These are phyloP conservation scores for Myripristis jacobus DNA, from an alignment of 2,797 vertebrate genomes.

Conservation along the genomic window DNA sequence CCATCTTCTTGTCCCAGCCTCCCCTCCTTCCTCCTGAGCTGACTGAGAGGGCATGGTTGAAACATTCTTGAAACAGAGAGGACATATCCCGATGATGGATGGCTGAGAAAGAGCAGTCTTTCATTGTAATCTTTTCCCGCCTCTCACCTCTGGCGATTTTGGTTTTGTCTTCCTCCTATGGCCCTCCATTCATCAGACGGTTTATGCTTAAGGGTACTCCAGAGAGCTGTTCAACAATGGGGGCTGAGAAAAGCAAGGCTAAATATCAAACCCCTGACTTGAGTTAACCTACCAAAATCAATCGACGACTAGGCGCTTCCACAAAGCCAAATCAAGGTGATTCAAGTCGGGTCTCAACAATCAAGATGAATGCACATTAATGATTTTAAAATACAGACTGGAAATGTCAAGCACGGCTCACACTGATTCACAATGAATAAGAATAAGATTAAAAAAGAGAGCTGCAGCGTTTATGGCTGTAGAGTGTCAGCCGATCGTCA, in stretches of 20 bases:
- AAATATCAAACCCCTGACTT: no score
- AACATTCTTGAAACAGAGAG: not conserved
- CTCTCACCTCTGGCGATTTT: not conserved
- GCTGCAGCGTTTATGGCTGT: no score
- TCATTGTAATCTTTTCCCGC: not conserved
- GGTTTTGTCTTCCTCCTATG: not conserved
- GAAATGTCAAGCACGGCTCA: no score
- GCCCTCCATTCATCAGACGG: not conserved
- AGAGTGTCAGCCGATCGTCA: no score
- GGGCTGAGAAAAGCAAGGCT: no score
- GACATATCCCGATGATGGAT: not conserved
- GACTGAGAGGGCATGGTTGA: conserved; percentile 1
- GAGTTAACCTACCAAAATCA: conserved; percentile 2
- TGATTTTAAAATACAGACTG: no score
- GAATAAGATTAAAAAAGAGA: no score
- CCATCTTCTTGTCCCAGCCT: not conserved
- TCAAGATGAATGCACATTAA: no score
- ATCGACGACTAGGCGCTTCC: not conserved
- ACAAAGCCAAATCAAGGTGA: conserved; percentile 3
- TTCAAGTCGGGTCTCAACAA: not conserved
- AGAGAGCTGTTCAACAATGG: not conserved
- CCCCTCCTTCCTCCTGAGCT: not conserved
- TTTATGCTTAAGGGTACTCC: not conserved
- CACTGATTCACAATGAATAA: no score
- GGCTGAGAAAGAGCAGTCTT: not conserved